Evolutionary conservation across 1,140 invertebrate species (phyloP), one percentile per base, ranked within the genome.

Genomic region (Drosophila fuyamai): DNA sequence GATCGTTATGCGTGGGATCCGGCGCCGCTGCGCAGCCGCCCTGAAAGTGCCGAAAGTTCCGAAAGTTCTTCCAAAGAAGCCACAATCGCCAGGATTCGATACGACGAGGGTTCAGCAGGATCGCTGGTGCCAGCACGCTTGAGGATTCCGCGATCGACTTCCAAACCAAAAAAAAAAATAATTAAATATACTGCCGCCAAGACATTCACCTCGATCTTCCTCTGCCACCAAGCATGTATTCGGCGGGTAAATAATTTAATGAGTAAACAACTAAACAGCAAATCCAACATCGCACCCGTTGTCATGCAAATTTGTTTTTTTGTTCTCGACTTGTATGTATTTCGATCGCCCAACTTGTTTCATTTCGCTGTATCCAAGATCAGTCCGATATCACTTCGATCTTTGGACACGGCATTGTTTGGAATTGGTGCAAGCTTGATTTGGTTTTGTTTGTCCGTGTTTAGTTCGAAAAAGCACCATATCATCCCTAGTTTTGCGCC

Each of bases 241-340:
- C 84, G 72, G 84, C 84, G 80, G 84, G 84, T 89, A 89, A 89
- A 89, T 89, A 89, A 63, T 46, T 50, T 29, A 79, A 38, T 41
- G 36, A 50, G 44, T 23, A 43, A 70, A 48, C 50, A 61, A 51
- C 18, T 23, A 43, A 70, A 48, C 50, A 61, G 47, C 18, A 65
- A 59, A 58, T 61, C 47, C 61, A 78, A 12, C 63, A 62, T 46
- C 27, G 29, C 54, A 60, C 43, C 36, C 60, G 29, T 35, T 41
- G 14, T 61, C 47, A 41, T 66, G 57, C 36, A 62, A 35, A 62
- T 41, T 46, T 50, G 27, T 41, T 60, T 48, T 27, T 62, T 38
- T 18, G 7, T 13, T 27, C 36, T 14, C 41, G 10, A 12, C 4
- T 10, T 32, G 8, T 16, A 35, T 9, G 41, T 13, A 29, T 43